phyloP scores from a whole-genome alignment of 2,113 vertebrate genomes.

The Scortum barcoo region DNA sequence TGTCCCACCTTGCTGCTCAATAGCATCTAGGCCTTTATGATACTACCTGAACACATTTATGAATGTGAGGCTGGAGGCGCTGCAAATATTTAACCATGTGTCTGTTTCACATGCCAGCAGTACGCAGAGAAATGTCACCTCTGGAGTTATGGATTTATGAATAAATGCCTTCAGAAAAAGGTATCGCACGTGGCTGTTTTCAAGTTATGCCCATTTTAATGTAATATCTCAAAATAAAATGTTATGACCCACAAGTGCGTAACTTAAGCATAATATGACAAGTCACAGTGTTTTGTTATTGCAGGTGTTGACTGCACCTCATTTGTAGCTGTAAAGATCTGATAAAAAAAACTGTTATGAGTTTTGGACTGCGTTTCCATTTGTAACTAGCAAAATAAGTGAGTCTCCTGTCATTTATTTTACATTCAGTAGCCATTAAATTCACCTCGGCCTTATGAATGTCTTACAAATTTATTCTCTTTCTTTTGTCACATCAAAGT shows the following conservation, averaged over 20 bases:
- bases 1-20: not conserved
- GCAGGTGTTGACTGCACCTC: not conserved
- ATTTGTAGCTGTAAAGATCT: not conserved
- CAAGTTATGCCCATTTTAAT: not conserved
- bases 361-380: not conserved
- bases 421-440: not conserved
- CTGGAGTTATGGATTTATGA: not conserved
- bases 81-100: not conserved
- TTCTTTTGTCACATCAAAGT: not conserved
- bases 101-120: not conserved
- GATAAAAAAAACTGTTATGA: not conserved
- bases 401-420: not conserved
- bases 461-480: not conserved
- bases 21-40: not conserved
- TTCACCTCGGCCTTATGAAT: not conserved
- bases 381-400: not conserved
- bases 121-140: not conserved
- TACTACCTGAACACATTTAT: not conserved
- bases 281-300: not conserved
- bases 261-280: not conserved
- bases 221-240: not conserved
- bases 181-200: not conserved
- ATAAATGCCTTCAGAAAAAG: not conserved
- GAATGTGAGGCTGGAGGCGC: not conserved
- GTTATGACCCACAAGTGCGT: not conserved